These are phyloP conservation scores for Pelecanoides urinatrix DNA, from an alignment of 2,113 vertebrate genomes.

Conservation along the genomic window DNA sequence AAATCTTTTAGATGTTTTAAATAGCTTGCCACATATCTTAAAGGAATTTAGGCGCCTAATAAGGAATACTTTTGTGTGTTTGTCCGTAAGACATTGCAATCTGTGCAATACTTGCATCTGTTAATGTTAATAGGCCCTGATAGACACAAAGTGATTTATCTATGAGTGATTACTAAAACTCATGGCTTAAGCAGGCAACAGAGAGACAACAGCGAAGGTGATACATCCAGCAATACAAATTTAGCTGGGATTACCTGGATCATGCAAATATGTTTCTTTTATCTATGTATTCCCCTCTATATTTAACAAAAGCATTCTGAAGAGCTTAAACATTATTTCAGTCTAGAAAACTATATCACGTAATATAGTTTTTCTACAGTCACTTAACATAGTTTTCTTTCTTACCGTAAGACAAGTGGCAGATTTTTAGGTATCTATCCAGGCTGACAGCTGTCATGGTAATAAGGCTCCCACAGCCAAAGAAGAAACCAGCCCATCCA, in stretches of 20 bases:
- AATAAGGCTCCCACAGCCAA: conserved; percentile 92
- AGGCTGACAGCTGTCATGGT: conserved; percentile 94
- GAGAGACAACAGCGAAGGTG: not conserved
- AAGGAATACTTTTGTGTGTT: not conserved
- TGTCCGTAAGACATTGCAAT: not conserved
- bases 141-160: not conserved
- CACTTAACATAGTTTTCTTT: not conserved
- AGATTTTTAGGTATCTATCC: conserved; percentile 95
- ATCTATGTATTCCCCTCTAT: not conserved
- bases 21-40: not conserved
- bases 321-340: not conserved
- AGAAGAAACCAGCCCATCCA: conserved; percentile 95
- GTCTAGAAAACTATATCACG: not conserved
- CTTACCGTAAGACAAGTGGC: conserved; percentile 89
- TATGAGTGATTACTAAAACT: not conserved
- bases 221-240: not conserved
- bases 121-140: not conserved
- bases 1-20: not conserved
- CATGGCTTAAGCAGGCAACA: not conserved
- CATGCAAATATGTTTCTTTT: not conserved
- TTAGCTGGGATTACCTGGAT: not conserved
- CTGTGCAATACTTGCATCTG: not conserved
- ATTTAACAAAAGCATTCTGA: not conserved
- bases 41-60: not conserved
- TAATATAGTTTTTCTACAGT: not conserved